phyloP scores from a whole-genome alignment of 2,797 vertebrate species.

The Tokudaia tokunoshimensis region DNA sequence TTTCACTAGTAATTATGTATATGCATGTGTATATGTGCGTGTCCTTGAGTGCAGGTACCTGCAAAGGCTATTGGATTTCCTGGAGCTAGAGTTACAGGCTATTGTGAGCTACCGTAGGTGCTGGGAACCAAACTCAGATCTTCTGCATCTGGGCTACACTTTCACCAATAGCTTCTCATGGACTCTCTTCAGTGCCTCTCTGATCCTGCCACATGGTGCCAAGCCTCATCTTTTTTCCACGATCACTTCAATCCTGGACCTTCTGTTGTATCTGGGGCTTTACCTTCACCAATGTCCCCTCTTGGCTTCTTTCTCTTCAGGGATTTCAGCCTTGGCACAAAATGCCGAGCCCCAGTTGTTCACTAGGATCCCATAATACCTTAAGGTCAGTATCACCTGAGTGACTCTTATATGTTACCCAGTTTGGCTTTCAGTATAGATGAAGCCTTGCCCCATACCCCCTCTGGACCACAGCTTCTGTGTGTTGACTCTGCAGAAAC shows the following conservation, averaged over 20 bases:
- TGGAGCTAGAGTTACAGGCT: neutral
- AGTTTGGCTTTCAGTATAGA: neutral
- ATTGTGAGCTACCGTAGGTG: neutral
- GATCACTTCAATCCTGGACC: neutral
- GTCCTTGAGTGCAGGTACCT: neutral
- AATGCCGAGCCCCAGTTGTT: neutral
- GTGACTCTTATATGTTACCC: neutral
- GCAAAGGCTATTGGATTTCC: neutral
- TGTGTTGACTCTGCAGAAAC: neutral
- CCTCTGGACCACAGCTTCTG: neutral
- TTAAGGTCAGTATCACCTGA: neutral
- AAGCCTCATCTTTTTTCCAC: neutral
- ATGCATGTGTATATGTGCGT: neutral
- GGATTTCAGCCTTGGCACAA: neutral
- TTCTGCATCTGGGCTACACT: neutral
- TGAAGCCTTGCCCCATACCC: neutral
- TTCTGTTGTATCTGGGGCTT: neutral
- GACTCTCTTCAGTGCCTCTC: neutral
- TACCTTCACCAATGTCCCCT: neutral
- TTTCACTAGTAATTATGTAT: neutral
- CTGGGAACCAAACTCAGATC: neutral
- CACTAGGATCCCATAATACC: neutral
- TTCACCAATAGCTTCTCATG: neutral
- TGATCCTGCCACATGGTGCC: neutral
- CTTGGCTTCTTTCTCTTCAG: neutral